Conservation (phyloP, 2,888 invertebrate species). For the Abrostola triplasia region DNA sequence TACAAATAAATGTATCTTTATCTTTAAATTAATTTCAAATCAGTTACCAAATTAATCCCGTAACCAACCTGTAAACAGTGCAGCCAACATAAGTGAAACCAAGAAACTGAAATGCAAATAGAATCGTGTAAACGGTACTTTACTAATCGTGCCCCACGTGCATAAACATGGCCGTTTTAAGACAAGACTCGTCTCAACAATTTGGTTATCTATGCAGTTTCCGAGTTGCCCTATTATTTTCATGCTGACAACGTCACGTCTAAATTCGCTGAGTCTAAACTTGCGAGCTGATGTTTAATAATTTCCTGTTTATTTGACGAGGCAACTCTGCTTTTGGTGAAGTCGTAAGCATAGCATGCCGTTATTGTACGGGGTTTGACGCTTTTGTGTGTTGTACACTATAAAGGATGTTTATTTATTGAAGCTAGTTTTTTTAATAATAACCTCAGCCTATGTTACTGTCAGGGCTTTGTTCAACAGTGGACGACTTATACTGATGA, state of each 20-base stretch:
- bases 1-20: too few relatives aligned
- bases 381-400: not conserved
- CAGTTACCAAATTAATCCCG: not conserved
- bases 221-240: conserved; percentile 52
- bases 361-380: not conserved
- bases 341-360: conserved; percentile 6
- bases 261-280: conserved; percentile 46
- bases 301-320: conserved; percentile 51
- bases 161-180: conserved; percentile 51
- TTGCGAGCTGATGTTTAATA: conserved; percentile 52
- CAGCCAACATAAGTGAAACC: not conserved
- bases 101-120: conserved; percentile 28
- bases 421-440: too few relatives aligned
- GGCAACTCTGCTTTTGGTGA: conserved; percentile 16
- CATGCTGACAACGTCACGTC: conserved; percentile 48
- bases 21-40: too few relatives aligned
- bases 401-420: too few relatives aligned
- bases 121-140: conserved; percentile 41
- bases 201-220: conserved; percentile 52
- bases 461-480: too few relatives aligned
- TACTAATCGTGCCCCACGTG: conserved; percentile 47
- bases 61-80: not conserved
- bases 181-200: conserved; percentile 51
- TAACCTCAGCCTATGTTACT: too few relatives aligned
- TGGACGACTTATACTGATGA: too few relatives aligned